phyloP scores from a whole-genome alignment of 1,140 invertebrate genomes.

The Aphaenogaster rudis region DNA sequence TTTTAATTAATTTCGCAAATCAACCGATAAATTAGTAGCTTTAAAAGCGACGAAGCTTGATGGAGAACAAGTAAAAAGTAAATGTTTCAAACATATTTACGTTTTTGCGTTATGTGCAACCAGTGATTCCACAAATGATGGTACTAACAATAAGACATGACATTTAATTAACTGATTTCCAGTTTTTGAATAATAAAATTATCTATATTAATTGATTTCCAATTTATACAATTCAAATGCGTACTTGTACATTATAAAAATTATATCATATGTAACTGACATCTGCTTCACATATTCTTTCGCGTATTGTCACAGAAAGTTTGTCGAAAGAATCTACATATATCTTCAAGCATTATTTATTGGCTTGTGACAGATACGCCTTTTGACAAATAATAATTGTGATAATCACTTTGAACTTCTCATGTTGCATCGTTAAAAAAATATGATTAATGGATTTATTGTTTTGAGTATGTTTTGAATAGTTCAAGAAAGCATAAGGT shows the following conservation, averaged over 20 bases:
- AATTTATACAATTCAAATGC: neutral
- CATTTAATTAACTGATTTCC: neutral
- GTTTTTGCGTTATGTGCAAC: neutral
- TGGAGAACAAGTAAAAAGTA: neutral
- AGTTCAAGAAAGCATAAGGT: too few relatives aligned
- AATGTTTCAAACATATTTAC: neutral
- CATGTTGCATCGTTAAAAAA: too few relatives aligned
- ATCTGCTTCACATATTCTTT: neutral
- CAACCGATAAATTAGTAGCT: neutral
- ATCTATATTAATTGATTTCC: neutral
- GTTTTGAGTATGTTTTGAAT: too few relatives aligned
- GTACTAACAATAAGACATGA: neutral
- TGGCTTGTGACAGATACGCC: neutral
- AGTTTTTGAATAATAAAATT: neutral
- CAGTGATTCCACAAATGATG: neutral
- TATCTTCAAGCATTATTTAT: neutral
- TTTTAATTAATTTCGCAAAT: slow-evolving; percentile 11
- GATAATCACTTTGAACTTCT: neutral
- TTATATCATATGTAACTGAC: too few relatives aligned
- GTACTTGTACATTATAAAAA: too few relatives aligned
- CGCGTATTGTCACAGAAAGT: neutral
- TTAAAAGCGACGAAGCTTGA: neutral
- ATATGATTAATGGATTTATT: too few relatives aligned
- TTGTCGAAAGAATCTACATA: neutral
- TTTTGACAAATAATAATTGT: neutral